Percentiles rank a stretch among this genome's conserved stretches.
Conservation (phyloP, 2,888 invertebrate genomes). For the Papilio demoleus region DNA sequence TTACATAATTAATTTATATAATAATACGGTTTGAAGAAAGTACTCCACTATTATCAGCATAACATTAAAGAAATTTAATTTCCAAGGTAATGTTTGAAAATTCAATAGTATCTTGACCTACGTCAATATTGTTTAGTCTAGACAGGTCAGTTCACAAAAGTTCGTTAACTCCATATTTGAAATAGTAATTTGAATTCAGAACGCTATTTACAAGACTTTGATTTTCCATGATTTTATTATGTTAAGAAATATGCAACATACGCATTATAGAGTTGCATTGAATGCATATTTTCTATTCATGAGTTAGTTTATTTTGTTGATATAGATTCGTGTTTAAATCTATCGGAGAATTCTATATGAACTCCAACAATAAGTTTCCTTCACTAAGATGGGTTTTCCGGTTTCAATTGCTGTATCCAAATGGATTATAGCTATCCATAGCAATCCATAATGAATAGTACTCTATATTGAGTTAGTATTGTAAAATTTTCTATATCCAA, state of each 20-base stretch:
- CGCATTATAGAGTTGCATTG: not conserved
- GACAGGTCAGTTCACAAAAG: slow-evolving; percentile 12
- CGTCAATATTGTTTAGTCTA: slow-evolving; percentile 4
- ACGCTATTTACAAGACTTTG: slow-evolving; percentile 4
- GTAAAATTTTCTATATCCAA: not conserved
- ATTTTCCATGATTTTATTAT: slow-evolving; percentile 1
- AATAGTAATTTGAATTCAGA: slow-evolving; percentile 5
- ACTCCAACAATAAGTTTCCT: slow-evolving; percentile 13
- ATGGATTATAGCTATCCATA: slow-evolving; percentile 18
- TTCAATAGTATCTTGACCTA: slow-evolving; percentile 9
- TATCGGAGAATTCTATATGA: slow-evolving; percentile 7
- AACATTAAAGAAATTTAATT: too few relatives aligned
- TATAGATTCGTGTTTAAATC: slow-evolving; percentile 3
- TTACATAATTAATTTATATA: too few relatives aligned
- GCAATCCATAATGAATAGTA: not conserved
- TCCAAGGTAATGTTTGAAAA: too few relatives aligned
- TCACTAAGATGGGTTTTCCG: slow-evolving; percentile 10
- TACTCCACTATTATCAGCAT: too few relatives aligned
- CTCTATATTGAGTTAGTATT: not conserved
- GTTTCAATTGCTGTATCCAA: slow-evolving; percentile 20
- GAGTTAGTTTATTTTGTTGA: slow-evolving; percentile 11
- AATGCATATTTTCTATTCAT: slow-evolving; percentile 17
- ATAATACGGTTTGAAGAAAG: too few relatives aligned
- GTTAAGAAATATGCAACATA: not conserved
- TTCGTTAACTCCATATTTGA: not conserved